Evolutionary conservation across 2,797 vertebrate genomes (phyloP).

Genomic region (Malurus leucopterus): DNA sequence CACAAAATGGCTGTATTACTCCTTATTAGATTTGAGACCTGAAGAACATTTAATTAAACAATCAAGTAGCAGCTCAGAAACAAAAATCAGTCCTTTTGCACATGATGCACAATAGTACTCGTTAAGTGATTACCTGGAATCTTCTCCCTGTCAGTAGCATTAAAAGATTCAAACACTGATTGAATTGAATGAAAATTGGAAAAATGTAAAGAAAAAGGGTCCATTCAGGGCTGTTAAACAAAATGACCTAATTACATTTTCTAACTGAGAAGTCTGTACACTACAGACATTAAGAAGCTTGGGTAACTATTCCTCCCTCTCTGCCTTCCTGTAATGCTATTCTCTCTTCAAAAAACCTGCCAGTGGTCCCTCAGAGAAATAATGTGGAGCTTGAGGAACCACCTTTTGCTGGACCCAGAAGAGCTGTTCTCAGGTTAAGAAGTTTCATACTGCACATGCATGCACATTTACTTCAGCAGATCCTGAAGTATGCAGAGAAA

Average conservation of each 20-base stretch:
- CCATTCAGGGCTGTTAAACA: background rate
- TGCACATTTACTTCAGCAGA: background rate
- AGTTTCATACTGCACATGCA: background rate
- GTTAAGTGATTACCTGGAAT: background rate
- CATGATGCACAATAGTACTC: background rate
- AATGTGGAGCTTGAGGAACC: rapidly evolving
- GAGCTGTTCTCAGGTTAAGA: background rate
- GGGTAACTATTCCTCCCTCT: background rate
- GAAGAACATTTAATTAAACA: background rate
- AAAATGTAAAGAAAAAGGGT: background rate
- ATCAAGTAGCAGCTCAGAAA: background rate
- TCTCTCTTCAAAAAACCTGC: rapidly evolving
- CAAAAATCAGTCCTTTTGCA: background rate
- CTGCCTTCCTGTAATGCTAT: background rate
- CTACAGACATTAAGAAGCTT: background rate
- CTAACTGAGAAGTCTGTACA: background rate
- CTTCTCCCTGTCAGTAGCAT: background rate
- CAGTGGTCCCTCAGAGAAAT: background rate
- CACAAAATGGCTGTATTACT: background rate
- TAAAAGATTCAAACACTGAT: background rate
- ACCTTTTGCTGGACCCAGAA: background rate
- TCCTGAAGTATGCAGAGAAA: background rate
- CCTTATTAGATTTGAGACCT: background rate
- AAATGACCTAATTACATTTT: background rate
- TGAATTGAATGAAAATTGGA: background rate